Base-by-base conservation (phyloP, 92 coral and sea anemone genomes). In the Galaxea fascicularis region DNA sequence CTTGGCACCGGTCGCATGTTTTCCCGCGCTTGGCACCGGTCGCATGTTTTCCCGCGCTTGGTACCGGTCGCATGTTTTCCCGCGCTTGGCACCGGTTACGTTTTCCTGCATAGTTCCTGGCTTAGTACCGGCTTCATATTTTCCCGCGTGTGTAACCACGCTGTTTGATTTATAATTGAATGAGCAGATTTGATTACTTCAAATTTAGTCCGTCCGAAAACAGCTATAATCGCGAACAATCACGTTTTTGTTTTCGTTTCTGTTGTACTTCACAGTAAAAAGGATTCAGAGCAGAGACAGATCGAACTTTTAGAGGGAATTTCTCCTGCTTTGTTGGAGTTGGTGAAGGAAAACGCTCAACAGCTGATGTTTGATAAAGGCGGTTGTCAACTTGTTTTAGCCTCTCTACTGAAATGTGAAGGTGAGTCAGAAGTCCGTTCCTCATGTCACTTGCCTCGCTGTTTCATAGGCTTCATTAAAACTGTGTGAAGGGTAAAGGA, bases 351-450 rank as follows among this genome's bases (percentile, higher is more conserved):
- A 51, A 87, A 91, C 60, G 92, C 86, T 1, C 90, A 91, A 76
- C 94, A 88, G 67, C 31, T 96, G 82, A 80, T 96, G 80, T 87
- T 94, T 71, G 99, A 96, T 81, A 96, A 94, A 65, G 99, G 98
- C 28, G 80, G 89, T 35, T 90, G 96, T 66, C 98, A 96, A 63
- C 91, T 96, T 47, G 89, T 94, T 18, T 81, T 89, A 54, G 98
- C 94, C 12, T 76, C 89, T 26, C 87, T 96, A 0, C 91, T 80
- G 30, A 89, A 89, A 65, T 91, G 93, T 54, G 39, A 83, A 5
- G 95, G 95, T 94, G 47, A 21, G 89, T 54, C 16, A 68, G 4
- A 68, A 30, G 10, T 68, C 13, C 16, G 16, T 17, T 30, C 3
- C 30, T 28, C 1, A 29, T 15, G 10, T 60, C 30, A 14, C 17